These are phyloP conservation scores for Callocephalon fimbriatum DNA, from an alignment of 2,113 vertebrate genomes.

Conservation along the genomic window DNA sequence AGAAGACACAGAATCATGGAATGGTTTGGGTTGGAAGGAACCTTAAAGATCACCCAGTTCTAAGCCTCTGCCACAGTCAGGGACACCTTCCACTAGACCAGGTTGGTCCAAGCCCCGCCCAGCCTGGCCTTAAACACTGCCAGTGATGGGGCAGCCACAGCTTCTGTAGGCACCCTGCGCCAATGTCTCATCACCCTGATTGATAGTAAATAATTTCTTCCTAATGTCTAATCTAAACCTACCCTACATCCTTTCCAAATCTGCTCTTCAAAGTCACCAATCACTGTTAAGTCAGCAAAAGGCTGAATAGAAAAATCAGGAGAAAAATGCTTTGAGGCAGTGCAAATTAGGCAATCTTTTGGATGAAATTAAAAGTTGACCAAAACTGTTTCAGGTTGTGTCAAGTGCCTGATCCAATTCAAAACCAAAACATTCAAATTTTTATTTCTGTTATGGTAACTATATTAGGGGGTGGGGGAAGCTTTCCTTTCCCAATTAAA, in stretches of 20 bases:
- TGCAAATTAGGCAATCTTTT: neutral
- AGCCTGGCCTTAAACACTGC: neutral
- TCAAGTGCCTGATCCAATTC: neutral
- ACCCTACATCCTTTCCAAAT: neutral
- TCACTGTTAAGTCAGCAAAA: neutral
- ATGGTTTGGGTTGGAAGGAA: neutral
- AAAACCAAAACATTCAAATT: neutral
- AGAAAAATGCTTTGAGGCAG: neutral
- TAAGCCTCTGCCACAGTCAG: neutral
- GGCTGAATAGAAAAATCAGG: neutral
- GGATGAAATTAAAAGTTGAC: neutral
- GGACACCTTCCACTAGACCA: neutral
- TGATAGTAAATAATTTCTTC: neutral
- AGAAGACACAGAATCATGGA: neutral
- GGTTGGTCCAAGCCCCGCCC: neutral
- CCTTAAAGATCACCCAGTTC: neutral
- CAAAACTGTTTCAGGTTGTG: neutral
- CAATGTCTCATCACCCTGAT: neutral
- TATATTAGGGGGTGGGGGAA: fast-evolving
- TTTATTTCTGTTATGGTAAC: neutral
- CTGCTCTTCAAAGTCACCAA: neutral
- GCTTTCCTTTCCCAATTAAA: neutral
- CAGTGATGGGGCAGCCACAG: neutral
- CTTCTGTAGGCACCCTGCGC: neutral
- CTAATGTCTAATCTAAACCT: neutral